Conservation (phyloP, 2,113 vertebrate genomes). For the Holacanthus passer region DNA sequence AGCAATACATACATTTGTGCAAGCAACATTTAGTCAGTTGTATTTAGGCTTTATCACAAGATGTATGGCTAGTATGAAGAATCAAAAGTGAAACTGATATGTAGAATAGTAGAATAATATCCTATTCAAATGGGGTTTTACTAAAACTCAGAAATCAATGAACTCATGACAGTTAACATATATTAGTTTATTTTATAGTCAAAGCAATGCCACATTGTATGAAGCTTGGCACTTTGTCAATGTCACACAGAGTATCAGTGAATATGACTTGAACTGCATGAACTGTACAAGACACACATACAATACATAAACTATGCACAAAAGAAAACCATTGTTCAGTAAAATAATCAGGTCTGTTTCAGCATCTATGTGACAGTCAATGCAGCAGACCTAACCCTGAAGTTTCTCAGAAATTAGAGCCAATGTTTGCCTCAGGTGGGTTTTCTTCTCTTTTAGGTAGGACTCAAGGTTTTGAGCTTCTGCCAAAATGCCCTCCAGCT, state of each 20-base stretch:
- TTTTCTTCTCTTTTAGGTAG: constrained; percentile 81
- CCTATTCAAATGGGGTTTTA: constrained; percentile 8
- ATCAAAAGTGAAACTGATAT: background rate
- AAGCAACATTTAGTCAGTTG: background rate
- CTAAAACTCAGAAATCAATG: background rate
- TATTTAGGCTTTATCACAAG: background rate
- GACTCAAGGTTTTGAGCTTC: constrained; percentile 75
- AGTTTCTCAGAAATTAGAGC: constrained; percentile 81
- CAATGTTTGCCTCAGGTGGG: constrained; percentile 71
- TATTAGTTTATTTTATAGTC: background rate
- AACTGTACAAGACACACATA: background rate
- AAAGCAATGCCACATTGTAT: background rate
- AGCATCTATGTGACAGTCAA: background rate
- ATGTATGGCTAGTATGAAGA: background rate
- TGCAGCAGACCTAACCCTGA: constrained; percentile 49
- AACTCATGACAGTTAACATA: background rate
- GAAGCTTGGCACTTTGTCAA: background rate
- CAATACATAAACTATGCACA: background rate
- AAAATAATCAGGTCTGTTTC: background rate
- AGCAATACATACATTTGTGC: background rate
- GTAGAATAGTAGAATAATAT: background rate
- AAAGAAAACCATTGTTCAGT: background rate
- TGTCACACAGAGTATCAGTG: too few species aligned
- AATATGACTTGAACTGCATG: background rate
- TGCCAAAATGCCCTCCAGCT: constrained; percentile 78